Evolutionary conservation across 2,797 vertebrate genomes (phyloP), one percentile per base, ranked within the genome.

Genomic region (Diplodus puntazzo): DNA sequence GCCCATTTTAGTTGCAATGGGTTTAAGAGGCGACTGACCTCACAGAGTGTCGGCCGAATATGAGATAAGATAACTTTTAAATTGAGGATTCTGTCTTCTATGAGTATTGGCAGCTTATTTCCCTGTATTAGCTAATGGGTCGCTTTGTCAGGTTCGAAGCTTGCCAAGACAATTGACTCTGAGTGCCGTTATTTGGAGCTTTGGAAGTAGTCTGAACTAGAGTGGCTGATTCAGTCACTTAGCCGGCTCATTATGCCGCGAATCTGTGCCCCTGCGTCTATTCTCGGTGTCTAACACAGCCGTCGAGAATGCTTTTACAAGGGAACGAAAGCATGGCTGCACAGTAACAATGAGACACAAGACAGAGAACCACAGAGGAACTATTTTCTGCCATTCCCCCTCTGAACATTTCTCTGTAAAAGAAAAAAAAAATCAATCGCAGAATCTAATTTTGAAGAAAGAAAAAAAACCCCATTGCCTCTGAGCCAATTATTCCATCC

Each of bases 401-500:
- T 67, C 45, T 48, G 61, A 75, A 49, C 49, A 20, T 62, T 48
- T 61, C 55, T 78, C 25, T 18, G 63, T 55, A 49, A 52, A 39
- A 13, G 27, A 9, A 21, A 49, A 73, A 34, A 34, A 75, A 11
- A 27, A 77, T 30, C 20, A 58, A 60, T 68, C 66, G 48, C 10
- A 57, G 27, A 14, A 30, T 61, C 59, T 55, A 74, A 84, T 48
- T 23, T 23, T 45, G 13, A 58, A 11, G 11, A 65, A 62, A 21
- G 45, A 3, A 4, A 18, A 23, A 43, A 12, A 23, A 46, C 8
- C 21, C 13, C 62, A 49, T 18, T 87, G 80, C 89, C 87, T 89
- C 39, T 69, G 71, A 90, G 89, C 81, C 78, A 86, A 50, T 86
- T 72, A 53, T 73, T 89, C 84, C 69, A 86, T 90, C 79, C 74